Evolutionary conservation across 2,797 vertebrate genomes (phyloP).

Genomic region (Gymnoscopelus microlampas): DNA sequence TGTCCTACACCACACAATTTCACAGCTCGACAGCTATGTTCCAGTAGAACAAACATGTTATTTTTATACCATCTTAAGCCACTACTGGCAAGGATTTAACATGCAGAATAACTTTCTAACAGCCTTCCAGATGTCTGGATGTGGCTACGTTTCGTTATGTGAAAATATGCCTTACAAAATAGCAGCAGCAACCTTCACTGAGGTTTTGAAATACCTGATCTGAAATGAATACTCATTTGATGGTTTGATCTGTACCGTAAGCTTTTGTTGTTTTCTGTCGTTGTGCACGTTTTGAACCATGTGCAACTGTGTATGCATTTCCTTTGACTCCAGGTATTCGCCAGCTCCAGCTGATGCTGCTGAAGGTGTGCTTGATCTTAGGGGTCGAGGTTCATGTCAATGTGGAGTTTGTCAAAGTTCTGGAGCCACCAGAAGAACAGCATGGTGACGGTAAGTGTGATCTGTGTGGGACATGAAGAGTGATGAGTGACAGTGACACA

Average conservation of each 20-base stretch:
- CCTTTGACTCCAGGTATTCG: slow-evolving; percentile 88
- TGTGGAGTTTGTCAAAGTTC: slow-evolving; percentile 89
- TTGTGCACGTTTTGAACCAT: neutral
- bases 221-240: too few relatives aligned
- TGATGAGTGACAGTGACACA: slow-evolving; percentile 35
- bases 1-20: too few relatives aligned
- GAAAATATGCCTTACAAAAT: too few relatives aligned
- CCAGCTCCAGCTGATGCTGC: slow-evolving; percentile 95
- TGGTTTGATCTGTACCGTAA: neutral
- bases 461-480: neutral
- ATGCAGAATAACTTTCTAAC: too few relatives aligned
- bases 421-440: slow-evolving; percentile 92
- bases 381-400: slow-evolving; percentile 96
- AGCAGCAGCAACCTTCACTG: too few relatives aligned
- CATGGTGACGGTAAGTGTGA: slow-evolving; percentile 82
- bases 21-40: too few relatives aligned
- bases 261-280: neutral
- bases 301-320: neutral
- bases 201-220: too few relatives aligned
- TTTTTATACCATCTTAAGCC: too few relatives aligned
- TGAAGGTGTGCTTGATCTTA: slow-evolving; percentile 92
- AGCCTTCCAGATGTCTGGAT: too few relatives aligned
- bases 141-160: too few relatives aligned
- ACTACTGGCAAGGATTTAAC: too few relatives aligned
- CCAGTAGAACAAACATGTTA: too few relatives aligned